Evolutionary conservation across 2,113 vertebrate species (phyloP), one percentile per base, ranked within the genome.

Genomic region (Oenanthe melanoleuca): DNA sequence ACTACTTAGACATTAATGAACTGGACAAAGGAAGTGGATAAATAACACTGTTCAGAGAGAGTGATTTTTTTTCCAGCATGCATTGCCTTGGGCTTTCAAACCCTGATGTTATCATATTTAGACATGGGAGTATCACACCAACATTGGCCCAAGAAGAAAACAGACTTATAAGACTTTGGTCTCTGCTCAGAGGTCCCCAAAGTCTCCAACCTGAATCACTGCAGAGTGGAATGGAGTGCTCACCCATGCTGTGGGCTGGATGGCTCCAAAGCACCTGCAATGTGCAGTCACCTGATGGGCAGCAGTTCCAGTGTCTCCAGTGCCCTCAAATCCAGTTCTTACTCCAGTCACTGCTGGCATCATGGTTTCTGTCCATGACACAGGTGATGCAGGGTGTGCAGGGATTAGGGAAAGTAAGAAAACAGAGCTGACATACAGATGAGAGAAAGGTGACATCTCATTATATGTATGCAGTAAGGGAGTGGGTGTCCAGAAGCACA

Each of bases 1-100:
- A 60, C 72, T 91, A 93, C 77, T 92, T 67, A 67, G 71, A 80
- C 65, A 92, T 77, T 93, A 93, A 71, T 69, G 83, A 94, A 89
- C 69, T 53, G 34, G 86, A 83, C 66, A 70, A 87, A 93, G 44
- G 93, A 93, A 74, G 73, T 29, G 21, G 42, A 80, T 72, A 83
- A 87, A 73, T 55, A 86, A 80, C 19, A 49, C 34, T 52, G 38
- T 50, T 88, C 57, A 85, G 26, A 83, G 17, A 78, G 9, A 60
- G 19, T 0, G 2, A 8, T 49, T 49, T 49, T 86, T 85, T 86
- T 88, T 86, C 10, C 59, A 80, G 59, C 26, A 52, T 8, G 33
- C 50, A 38, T 28, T 89, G 40, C 18, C 28, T 81, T 59, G 40
- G 31, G 45, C 59, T 67, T 81, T 56, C 29, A 71, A 86, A 70